Evolutionary conservation across 2,797 vertebrate species (phyloP), one percentile per base, ranked within the genome.

Genomic region (Melopsittacus undulatus): DNA sequence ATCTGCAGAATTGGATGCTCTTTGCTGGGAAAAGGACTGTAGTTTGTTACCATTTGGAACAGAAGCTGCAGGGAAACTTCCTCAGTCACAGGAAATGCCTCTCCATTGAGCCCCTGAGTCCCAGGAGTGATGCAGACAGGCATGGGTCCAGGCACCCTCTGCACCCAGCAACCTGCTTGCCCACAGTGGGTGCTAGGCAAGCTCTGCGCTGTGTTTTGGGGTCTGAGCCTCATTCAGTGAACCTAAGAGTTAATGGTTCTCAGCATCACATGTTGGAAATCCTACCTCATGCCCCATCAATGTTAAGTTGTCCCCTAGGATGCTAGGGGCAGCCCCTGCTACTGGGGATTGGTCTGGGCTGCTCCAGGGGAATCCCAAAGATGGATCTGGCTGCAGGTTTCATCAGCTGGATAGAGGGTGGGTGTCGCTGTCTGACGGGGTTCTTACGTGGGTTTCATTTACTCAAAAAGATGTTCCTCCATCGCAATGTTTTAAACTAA

Each of bases 101-200:
- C 30, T 63, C 23, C 73, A 22, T 52, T 0, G 3, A 85, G 59
- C 2, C 4, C 43, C 27, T 59, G 76, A 74, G 45, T 18, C 13
- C 18, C 3, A 0, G 38, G 19, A 87, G 10, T 0, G 5, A 68
- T 11, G 38, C 27, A 32, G 26, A n/a, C 0, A 1, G 24, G 36
- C 3, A 12, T 0, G 17, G 21, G 2, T 52, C 45, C 45, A 54
- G 69, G 57, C 26, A 64, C 26, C 32, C 40, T 80, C 57, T 18
- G 62, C 51, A 61, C 18, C 30, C 40, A 18, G 34, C 34, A 69
- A 40, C 11, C 26, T 8, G 0, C 27, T 70, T 68, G 42, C 29
- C 38, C 16, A 3, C 9, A 22, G 20, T 69, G 26, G 12, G 23
- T 49, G 18, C 18, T 56, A 64, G 87, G 48, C 30, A 43, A 40